phyloP scores from a whole-genome alignment of 2,888 invertebrate species.

The Drosophila demipolita region DNA sequence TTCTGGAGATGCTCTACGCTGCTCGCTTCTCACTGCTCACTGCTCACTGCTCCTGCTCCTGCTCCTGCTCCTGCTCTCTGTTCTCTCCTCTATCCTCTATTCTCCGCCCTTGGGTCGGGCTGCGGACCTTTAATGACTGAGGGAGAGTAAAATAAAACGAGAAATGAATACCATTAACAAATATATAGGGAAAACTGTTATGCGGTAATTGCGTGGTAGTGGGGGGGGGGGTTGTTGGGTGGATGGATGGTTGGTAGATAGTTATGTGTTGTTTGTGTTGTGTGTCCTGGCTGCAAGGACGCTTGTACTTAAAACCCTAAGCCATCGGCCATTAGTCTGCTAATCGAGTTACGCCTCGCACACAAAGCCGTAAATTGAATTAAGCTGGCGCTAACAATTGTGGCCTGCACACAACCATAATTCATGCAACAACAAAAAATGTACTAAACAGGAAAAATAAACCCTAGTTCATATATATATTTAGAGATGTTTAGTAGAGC shows the following conservation, averaged over 20 bases:
- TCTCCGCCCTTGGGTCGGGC: slow-evolving; percentile 27
- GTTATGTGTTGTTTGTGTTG: neutral
- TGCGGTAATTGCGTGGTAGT: neutral
- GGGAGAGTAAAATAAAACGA: neutral
- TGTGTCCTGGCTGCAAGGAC: slow-evolving; percentile 8
- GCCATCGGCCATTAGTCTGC: slow-evolving; percentile 25
- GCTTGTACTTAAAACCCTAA: slow-evolving; percentile 1
- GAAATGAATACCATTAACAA: slow-evolving; percentile 22
- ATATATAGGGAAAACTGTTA: neutral
- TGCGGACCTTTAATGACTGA: slow-evolving; percentile 23
- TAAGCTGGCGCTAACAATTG: slow-evolving; percentile 5
- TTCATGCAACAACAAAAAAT: slow-evolving; percentile 5
- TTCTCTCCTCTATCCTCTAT: neutral
- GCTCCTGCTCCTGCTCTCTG: neutral
- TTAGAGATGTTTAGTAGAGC: neutral
- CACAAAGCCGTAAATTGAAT: slow-evolving; percentile 35
- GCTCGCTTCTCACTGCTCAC: neutral
- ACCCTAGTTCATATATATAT: neutral
- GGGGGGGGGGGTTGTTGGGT: neutral
- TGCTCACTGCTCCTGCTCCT: too few relatives aligned
- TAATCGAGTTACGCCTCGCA: slow-evolving; percentile 42
- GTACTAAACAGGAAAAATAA: neutral
- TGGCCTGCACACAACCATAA: neutral
- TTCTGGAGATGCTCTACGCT: slow-evolving; percentile 39
- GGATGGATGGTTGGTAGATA: neutral